phyloP scores from a whole-genome alignment of 2,888 invertebrate genomes.

The Rhorus exstirpatorius region DNA sequence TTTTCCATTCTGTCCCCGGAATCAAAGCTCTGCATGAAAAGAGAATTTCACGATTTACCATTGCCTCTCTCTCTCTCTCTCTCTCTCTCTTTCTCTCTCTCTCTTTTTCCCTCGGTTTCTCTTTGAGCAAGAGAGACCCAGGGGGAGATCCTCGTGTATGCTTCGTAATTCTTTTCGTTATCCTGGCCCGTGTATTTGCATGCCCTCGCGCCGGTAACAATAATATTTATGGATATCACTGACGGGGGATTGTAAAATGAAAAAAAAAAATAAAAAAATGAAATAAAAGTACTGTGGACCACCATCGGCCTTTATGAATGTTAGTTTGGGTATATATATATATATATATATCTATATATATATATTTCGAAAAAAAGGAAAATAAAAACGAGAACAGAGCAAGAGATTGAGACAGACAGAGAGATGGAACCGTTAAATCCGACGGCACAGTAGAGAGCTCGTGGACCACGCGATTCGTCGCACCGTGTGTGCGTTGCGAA shows the following conservation, averaged over 20 bases:
- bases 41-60: slow-evolving; percentile 56
- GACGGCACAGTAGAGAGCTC: slow-evolving; percentile 36
- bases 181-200: slow-evolving; percentile 57
- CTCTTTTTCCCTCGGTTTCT: no score
- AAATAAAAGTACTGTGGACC: slow-evolving; percentile 61
- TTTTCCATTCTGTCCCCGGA: slow-evolving; percentile 29
- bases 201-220: slow-evolving; percentile 54
- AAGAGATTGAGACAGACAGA: slow-evolving; percentile 25
- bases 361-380: slow-evolving; percentile 47
- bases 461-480: slow-evolving; percentile 23
- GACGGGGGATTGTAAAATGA: slow-evolving; percentile 63
- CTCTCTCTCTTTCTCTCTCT: background rate
- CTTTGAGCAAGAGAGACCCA: slow-evolving; percentile 5
- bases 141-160: slow-evolving; percentile 14
- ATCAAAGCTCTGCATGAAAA: slow-evolving; percentile 53
- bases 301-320: slow-evolving; percentile 26
- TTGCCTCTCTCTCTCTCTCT: background rate
- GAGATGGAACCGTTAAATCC: slow-evolving; percentile 51
- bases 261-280: slow-evolving; percentile 63
- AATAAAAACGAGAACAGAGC: slow-evolving; percentile 3
- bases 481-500: slow-evolving; percentile 5
- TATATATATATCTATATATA: slow-evolving; percentile 37
- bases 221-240: slow-evolving; percentile 71
- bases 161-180: slow-evolving; percentile 66
- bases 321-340: slow-evolving; percentile 44